These are phyloP conservation scores for Peromyscus attwateri DNA, from an alignment of 2,797 vertebrate genomes.

Conservation along the genomic window DNA sequence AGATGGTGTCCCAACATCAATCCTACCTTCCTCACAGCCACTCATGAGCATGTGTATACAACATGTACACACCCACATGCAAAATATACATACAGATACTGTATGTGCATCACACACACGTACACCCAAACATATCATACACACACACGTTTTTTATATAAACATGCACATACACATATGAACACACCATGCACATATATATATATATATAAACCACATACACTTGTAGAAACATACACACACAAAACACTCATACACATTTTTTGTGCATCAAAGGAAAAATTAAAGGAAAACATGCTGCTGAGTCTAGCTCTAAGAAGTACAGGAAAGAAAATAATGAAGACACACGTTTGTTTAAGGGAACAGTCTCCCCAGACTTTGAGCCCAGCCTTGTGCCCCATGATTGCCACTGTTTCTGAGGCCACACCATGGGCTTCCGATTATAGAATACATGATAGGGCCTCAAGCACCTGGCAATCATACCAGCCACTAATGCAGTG, in stretches of 20 bases:
- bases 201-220: background rate
- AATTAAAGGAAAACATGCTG: background rate
- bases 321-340: background rate
- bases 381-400: background rate
- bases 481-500: background rate
- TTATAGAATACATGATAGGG: background rate
- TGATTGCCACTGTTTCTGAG: background rate
- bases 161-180: background rate
- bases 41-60: background rate
- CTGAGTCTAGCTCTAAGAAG: background rate
- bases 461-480: background rate
- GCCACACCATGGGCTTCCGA: background rate
- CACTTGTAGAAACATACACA: background rate
- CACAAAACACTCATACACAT: background rate
- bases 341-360: background rate
- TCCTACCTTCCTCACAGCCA: background rate
- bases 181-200: background rate
- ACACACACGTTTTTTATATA: background rate
- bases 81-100: background rate
- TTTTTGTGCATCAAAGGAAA: background rate
- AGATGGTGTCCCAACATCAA: background rate
- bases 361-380: too few species aligned
- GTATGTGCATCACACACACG: background rate
- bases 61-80: background rate
- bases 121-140: too few species aligned